These are phyloP conservation scores for Melitaea athalia DNA, from an alignment of 2,888 invertebrate genomes.

Conservation along the genomic window DNA sequence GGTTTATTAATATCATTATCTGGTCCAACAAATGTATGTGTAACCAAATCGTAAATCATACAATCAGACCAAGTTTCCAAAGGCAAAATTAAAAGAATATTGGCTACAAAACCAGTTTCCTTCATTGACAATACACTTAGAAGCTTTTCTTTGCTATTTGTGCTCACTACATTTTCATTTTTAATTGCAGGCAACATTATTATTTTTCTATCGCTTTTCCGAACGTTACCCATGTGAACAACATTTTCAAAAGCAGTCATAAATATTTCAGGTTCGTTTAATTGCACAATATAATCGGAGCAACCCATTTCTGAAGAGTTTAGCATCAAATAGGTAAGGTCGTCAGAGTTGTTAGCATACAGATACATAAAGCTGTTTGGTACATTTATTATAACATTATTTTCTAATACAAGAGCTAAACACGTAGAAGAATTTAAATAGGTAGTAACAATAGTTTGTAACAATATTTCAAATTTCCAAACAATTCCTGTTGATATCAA, in stretches of 20 bases:
- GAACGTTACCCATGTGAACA: constrained; percentile 59
- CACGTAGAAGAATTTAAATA: constrained; percentile 63
- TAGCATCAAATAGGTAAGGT: constrained; percentile 52
- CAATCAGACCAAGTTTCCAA: constrained; percentile 44
- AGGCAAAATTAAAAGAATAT: constrained; percentile 59
- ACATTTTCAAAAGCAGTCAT: constrained; percentile 66
- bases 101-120: constrained; percentile 61
- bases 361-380: constrained; percentile 52
- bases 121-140: constrained; percentile 56
- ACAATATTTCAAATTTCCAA: constrained; percentile 58
- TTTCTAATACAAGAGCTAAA: constrained; percentile 61
- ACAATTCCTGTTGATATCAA: constrained; percentile 28
- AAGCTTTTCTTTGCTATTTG: constrained; percentile 38
- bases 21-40: constrained; percentile 70
- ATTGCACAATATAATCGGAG: constrained; percentile 70
- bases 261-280: constrained; percentile 61
- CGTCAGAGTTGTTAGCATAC: constrained; percentile 45
- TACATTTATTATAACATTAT: constrained; percentile 46
- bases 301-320: constrained; percentile 71
- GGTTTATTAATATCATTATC: constrained; percentile 48
- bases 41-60: constrained; percentile 58
- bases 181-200: constrained; percentile 63
- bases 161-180: constrained; percentile 33
- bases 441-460: constrained; percentile 56
- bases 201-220: constrained; percentile 73